Evolutionary conservation across 2,888 invertebrate genomes (phyloP), one percentile per base, ranked within the genome.

Genomic region (Eupithecia subumbrata): DNA sequence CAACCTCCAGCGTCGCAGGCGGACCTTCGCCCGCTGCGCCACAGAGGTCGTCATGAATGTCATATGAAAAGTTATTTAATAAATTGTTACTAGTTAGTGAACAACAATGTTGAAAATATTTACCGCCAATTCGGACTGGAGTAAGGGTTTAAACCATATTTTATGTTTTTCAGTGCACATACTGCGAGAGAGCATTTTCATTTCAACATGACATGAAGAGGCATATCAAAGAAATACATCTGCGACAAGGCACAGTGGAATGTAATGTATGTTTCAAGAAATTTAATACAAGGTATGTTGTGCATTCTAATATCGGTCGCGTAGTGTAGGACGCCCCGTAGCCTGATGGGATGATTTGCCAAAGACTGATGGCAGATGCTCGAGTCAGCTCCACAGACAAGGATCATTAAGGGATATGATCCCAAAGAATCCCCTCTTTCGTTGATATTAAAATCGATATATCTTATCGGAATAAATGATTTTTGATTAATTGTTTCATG

Each of bases 171-270:
- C 87, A 94, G 94, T 95, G 94, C 82, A 87, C 85, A 48, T 94
- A 92, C 81, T 94, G 94, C 76, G 93, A 94, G n/a, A 94, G 91
- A 79, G 91, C 89, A 4, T 95, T 95, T 81, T 90, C 91, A n/a
- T 94, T 90, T 79, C 91, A 92, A 82, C 92, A 93, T 77, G 92
- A 92, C 78, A 89, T 94, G 89, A 94, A 92, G 76, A 88, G 91
- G 78, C 94, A 95, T 73, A 80, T 94, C 60, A 90, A 86, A 83
- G 94, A 94, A 78, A 93, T 92, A 77, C 94, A 95, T 81, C 82
- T 95, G 72, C 87, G 94, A 45, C 93, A 93, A 80, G 90, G 91
- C 60, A 92, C 92, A 0, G 94, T 91, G 8, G 91, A 94, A 79
- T 95, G 94, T 81, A 89, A 94, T 67, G 86, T 94, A 48, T 95